Conservation (phyloP, 2,888 invertebrate genomes). For the Drepanosiphum platanoidis region DNA sequence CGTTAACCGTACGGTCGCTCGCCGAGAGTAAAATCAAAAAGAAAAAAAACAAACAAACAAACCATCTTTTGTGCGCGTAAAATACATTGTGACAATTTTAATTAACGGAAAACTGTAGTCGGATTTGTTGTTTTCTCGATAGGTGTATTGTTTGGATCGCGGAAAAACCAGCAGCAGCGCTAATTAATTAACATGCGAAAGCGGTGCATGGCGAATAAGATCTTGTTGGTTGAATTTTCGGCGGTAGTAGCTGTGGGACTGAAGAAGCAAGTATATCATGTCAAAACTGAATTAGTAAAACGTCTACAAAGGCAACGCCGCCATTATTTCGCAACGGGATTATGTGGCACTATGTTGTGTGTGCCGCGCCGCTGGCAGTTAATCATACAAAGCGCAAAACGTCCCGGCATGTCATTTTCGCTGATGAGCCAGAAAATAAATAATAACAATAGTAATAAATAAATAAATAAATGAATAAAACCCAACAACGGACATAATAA, state of each 20-base stretch:
- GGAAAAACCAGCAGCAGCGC: background rate
- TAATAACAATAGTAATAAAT: slow-evolving; percentile 28
- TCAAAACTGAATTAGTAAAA: slow-evolving; percentile 59
- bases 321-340: slow-evolving; percentile 54
- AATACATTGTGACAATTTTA: background rate
- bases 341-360: slow-evolving; percentile 37
- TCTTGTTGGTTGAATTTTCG: slow-evolving; percentile 27
- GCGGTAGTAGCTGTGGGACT: background rate
- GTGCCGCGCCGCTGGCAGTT: slow-evolving; percentile 24
- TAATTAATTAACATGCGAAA: slow-evolving; percentile 24
- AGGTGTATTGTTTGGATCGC: background rate
- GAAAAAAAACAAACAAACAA: too few species aligned
- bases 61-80: background rate
- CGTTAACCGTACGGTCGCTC: too few species aligned
- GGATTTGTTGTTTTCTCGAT: background rate
- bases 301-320: slow-evolving; percentile 51
- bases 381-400: slow-evolving; percentile 53
- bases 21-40: too few species aligned
- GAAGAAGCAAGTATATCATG: slow-evolving; percentile 50
- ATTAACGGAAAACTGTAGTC: background rate
- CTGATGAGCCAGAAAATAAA: slow-evolving; percentile 24
- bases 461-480: too few species aligned
- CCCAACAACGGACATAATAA: background rate
- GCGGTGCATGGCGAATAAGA: background rate
- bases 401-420: slow-evolving; percentile 40